Conservation (phyloP, 2,797 vertebrate genomes). For the Peromyscus eremicus region DNA sequence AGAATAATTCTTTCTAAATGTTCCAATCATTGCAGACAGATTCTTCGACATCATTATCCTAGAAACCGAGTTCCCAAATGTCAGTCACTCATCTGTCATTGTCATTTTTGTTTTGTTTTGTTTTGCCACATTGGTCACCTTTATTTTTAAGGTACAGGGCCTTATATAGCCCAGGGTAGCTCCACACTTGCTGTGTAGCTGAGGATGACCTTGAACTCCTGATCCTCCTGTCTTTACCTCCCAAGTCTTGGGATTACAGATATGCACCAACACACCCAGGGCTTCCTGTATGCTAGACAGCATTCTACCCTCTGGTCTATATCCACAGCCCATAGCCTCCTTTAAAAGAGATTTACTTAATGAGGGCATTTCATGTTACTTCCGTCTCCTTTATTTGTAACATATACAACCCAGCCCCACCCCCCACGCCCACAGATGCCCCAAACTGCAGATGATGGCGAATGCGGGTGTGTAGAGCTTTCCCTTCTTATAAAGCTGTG, state of each 20-base stretch:
- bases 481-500: background rate
- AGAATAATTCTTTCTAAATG: background rate
- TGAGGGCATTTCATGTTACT: background rate
- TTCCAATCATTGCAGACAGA: background rate
- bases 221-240: background rate
- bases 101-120: background rate
- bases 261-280: background rate
- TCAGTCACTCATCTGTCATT: background rate
- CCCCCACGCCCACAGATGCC: too few species aligned
- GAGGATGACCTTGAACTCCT: background rate
- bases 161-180: background rate
- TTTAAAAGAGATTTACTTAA: background rate
- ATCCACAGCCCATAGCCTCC: background rate
- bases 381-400: too few species aligned
- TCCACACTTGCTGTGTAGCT: background rate
- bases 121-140: background rate
- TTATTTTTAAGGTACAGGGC: background rate
- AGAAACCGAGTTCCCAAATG: background rate
- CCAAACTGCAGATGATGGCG: background rate
- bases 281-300: background rate
- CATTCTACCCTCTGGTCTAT: too few species aligned
- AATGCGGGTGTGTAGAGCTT: background rate
- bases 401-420: background rate
- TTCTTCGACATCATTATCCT: fast-evolving
- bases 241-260: background rate